phyloP scores from a whole-genome alignment of 2,888 invertebrate genomes.

The Orchesella flavescens region DNA sequence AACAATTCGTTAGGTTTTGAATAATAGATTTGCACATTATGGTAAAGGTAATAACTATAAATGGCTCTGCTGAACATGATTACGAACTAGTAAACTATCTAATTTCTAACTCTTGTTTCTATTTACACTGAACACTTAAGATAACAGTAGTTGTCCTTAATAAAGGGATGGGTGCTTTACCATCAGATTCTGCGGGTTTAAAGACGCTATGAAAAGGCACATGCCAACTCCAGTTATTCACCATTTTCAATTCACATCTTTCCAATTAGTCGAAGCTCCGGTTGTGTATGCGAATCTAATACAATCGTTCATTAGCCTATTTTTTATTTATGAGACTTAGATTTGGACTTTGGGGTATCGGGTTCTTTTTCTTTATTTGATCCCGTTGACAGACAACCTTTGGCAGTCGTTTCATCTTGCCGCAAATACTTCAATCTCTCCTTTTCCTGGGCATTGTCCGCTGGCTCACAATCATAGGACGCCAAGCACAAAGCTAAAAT shows the following conservation, averaged over 20 bases:
- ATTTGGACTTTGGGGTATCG: constrained; percentile 53
- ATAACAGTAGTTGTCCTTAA: constrained; percentile 1
- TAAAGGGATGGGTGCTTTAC: neutral
- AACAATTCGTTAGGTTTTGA: neutral
- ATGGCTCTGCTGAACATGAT: too few species aligned
- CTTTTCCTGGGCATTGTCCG: constrained; percentile 71
- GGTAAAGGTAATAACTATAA: neutral
- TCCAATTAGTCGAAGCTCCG: neutral
- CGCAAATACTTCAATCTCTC: constrained; percentile 71
- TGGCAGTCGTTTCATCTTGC: constrained; percentile 65
- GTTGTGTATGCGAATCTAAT: neutral
- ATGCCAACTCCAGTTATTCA: constrained; percentile 35
- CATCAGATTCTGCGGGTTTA: constrained; percentile 14
- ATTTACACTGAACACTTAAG: constrained; percentile 46
- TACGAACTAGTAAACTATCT: too few species aligned
- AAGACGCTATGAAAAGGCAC: constrained; percentile 53
- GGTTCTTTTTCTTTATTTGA: constrained; percentile 47
- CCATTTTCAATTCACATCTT: neutral
- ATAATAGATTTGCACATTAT: constrained; percentile 27
- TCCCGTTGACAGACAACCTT: constrained; percentile 55
- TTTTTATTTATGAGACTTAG: constrained; percentile 47
- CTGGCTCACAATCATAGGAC: constrained; percentile 71
- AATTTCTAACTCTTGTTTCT: neutral
- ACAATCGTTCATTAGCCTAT: neutral
- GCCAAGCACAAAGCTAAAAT: constrained; percentile 68